Evolutionary conservation across 2,113 vertebrate species (phyloP), one percentile per base, ranked within the genome.

Genomic region (Pachycephala philippinensis): DNA sequence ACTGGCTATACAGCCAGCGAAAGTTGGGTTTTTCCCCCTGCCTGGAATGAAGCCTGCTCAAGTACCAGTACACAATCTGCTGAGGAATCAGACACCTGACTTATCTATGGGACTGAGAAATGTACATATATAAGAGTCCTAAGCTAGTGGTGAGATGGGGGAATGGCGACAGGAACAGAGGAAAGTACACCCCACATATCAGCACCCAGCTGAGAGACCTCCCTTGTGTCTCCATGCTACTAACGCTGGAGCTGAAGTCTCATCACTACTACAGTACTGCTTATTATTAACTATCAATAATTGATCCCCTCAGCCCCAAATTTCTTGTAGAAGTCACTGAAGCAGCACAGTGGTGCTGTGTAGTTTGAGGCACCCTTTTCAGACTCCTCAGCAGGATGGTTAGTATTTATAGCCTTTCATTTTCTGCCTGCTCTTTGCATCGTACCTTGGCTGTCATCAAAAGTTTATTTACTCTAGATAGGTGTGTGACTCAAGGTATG

Each of bases 391-490:
- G 65, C 23, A 79, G 56, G 33, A 19, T 28, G 30, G 56, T 71
- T 89, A 60, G 52, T 72, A 52, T 89, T 91, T 65, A 69, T 4
- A 82, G 15, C 59, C 65, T 54, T 77, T 35, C 6, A 42, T 90
- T 79, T 92, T 93, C 61, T 95, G 35, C 19, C 47, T 92, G 66
- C 35, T 85, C 17, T 89, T 75, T 82, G 42, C 42, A 59, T 70
- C 77, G 37, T 59, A 54, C 27, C 60, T 66, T 75, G 64, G 7
- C 27, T 87, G 52, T 35, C 69, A 70, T 28, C 64, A 87, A 40
- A 84, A 87, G 27, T 52, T 75, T 84, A 9, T 94, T 94, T 96
- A 75, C 42, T 66, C 33, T 89, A 87, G 87, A 47, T 40, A 64
- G 60, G 22, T 30, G 35, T 63, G 61, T 68, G 57, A 71, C 47